Conservation (phyloP, 1,140 invertebrate genomes). For the Orchesella cincta region DNA sequence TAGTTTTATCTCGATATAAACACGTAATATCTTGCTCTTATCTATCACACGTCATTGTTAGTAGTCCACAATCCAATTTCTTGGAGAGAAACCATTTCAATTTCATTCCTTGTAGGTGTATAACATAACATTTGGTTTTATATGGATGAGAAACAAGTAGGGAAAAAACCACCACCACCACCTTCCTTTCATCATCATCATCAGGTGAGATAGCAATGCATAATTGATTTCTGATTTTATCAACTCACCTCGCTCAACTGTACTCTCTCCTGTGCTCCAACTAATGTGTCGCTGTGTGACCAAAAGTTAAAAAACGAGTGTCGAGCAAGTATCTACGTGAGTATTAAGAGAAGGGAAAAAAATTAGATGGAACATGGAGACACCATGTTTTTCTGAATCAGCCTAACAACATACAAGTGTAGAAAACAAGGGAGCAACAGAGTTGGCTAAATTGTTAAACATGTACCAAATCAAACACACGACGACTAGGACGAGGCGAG, state of each 20-base stretch:
- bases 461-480: too few relatives aligned
- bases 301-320: not conserved
- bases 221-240: slow-evolving; percentile 20
- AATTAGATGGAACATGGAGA: not conserved
- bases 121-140: too few relatives aligned
- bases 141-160: too few relatives aligned
- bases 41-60: too few relatives aligned
- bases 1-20: too few relatives aligned
- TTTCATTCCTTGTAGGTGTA: too few relatives aligned
- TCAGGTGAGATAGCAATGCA: slow-evolving; percentile 14
- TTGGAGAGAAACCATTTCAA: too few relatives aligned
- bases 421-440: not conserved
- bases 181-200: not conserved
- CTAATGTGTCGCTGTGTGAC: not conserved
- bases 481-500: too few relatives aligned
- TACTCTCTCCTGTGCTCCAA: not conserved
- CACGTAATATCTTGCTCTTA: too few relatives aligned
- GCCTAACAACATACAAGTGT: not conserved
- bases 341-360: not conserved
- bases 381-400: not conserved
- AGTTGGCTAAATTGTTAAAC: not conserved
- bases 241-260: not conserved
- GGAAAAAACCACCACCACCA: too few relatives aligned
- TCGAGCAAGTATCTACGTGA: too few relatives aligned
- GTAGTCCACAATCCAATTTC: too few relatives aligned